A percentile compares a stretch with the other conserved stretches of the same genome.
phyloP scores from a whole-genome alignment of 2,888 invertebrate genomes.

The Griposia aprilina region DNA sequence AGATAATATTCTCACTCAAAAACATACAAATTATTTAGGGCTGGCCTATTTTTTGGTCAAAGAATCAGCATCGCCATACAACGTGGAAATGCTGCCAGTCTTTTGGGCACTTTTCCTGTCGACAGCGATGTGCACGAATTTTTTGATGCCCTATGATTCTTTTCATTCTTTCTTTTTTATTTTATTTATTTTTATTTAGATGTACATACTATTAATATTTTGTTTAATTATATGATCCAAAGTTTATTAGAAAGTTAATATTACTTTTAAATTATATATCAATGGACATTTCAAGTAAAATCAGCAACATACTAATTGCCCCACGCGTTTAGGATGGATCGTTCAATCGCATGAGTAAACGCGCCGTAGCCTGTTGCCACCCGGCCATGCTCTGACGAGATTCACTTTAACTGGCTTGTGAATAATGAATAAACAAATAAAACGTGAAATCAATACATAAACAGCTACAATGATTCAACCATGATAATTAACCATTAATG shows the following conservation, averaged over 20 bases:
- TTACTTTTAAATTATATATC: too few species aligned
- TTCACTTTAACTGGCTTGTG: conserved; percentile 31
- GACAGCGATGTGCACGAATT: too few species aligned
- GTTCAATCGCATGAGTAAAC: conserved; percentile 39
- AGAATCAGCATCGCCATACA: too few species aligned
- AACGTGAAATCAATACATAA: conserved; percentile 25
- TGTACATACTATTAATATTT: too few species aligned
- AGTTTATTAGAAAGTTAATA: too few species aligned
- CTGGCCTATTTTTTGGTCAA: too few species aligned
- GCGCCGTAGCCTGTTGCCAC: conserved; percentile 4
- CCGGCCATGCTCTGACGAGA: conserved; percentile 25
- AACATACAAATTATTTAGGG: neutral
- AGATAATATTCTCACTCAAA: conserved; percentile 1
- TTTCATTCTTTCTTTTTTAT: too few species aligned
- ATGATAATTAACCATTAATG: conserved; percentile 33
- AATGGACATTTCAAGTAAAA: conserved; percentile 16
- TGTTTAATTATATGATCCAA: too few species aligned
- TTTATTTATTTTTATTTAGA: too few species aligned
- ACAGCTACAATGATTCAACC: conserved; percentile 2
- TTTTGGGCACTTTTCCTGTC: too few species aligned
- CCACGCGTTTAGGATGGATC: conserved; percentile 18
- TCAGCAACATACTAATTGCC: conserved; percentile 15
- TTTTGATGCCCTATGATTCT: too few species aligned
- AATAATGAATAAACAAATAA: conserved; percentile 46
- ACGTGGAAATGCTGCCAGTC: too few species aligned